Evolutionary conservation across 2,888 invertebrate species (phyloP).

Genomic region (Pristionchus japonicus): DNA sequence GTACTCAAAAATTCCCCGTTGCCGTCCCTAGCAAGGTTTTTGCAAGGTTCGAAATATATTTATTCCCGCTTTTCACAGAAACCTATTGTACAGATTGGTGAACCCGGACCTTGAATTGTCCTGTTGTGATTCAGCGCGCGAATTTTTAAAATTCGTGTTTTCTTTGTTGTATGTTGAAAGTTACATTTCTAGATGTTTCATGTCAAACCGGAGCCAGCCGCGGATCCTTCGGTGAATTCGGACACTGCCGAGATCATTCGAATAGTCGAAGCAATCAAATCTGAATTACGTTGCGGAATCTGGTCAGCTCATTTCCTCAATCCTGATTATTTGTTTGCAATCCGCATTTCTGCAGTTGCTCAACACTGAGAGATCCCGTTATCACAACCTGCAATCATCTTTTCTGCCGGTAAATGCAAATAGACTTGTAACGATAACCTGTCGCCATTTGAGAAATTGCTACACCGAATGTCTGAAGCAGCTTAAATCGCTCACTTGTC

Average conservation of each 20-base stretch:
- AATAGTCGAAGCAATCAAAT: conserved; percentile 51
- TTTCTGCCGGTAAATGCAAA: conserved; percentile 52
- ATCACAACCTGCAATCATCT: conserved; percentile 58
- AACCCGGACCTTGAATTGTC: background rate
- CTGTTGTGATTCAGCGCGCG: conserved; percentile 4
- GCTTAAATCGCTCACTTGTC: conserved; percentile 57
- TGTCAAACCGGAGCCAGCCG: conserved; percentile 1
- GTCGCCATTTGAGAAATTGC: background rate
- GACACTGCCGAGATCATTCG: conserved; percentile 46
- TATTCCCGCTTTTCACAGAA: no score
- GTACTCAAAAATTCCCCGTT: no score
- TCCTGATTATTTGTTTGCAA: background rate
- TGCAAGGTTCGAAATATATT: no score
- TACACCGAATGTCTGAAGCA: conserved; percentile 45
- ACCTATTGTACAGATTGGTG: background rate
- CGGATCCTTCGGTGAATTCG: background rate
- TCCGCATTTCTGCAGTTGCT: conserved; percentile 52
- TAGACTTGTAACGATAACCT: no score
- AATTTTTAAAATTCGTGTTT: background rate
- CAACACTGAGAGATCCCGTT: conserved; percentile 58
- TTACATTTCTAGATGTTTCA: conserved; percentile 12
- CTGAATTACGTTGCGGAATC: conserved; percentile 58
- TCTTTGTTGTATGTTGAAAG: background rate
- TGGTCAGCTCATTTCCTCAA: no score
- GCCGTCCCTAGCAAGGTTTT: no score